phyloP scores from a whole-genome alignment of 1,140 invertebrate species.

The Caerostris extrusa region DNA sequence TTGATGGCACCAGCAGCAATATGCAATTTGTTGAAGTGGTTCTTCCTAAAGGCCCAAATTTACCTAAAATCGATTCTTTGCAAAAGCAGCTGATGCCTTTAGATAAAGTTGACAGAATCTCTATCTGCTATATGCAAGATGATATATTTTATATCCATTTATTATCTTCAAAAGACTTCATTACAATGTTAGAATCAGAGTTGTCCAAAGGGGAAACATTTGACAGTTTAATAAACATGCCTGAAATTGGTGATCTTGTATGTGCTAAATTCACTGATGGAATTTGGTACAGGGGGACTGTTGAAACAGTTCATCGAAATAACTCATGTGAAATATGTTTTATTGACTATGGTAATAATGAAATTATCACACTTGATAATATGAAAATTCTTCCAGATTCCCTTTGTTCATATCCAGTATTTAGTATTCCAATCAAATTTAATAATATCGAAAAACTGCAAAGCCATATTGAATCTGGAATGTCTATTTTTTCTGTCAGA shows the following conservation, averaged over 20 bases:
- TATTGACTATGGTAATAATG: conserved; percentile 49
- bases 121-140: background rate
- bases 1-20: background rate
- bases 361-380: background rate
- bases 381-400: background rate
- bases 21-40: conserved; percentile 21
- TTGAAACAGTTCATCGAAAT: background rate
- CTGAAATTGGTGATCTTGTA: conserved; percentile 5
- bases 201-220: background rate
- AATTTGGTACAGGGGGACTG: conserved; percentile 47
- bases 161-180: background rate
- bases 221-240: background rate
- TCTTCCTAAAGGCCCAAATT: background rate
- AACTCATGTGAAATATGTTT: background rate
- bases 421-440: conserved; percentile 25
- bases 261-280: conserved; percentile 48
- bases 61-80: conserved; percentile 23
- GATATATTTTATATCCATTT: background rate
- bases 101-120: background rate
- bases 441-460: background rate
- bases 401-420: conserved; percentile 15
- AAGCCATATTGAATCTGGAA: background rate
- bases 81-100: conserved; percentile 1
- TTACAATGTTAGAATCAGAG: background rate
- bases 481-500: background rate